phyloP scores from a whole-genome alignment of 2,888 invertebrate genomes.

The Conomelus anceps region DNA sequence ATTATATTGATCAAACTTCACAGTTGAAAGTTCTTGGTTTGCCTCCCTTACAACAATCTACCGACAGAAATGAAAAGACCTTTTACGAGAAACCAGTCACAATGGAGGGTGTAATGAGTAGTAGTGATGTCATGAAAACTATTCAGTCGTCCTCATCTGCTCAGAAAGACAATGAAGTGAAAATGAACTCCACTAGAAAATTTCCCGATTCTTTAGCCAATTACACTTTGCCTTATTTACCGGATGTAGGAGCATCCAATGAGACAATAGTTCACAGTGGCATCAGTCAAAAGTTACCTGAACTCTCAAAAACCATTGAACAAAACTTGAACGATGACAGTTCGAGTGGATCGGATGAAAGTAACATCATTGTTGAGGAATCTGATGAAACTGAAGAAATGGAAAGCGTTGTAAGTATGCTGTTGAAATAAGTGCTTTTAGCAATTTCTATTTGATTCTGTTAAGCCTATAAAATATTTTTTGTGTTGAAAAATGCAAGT shows the following conservation, averaged over 20 bases:
- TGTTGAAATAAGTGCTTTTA: neutral
- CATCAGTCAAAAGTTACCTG: conserved; percentile 2
- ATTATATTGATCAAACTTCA: neutral
- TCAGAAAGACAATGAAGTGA: neutral
- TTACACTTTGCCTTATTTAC: neutral
- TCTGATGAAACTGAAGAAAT: conserved; percentile 28
- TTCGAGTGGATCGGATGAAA: conserved; percentile 27
- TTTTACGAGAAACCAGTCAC: neutral
- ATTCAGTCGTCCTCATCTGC: neutral
- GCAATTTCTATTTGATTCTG: no score
- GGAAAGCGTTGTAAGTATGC: conserved; percentile 28
- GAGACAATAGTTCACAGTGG: neutral
- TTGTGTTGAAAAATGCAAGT: no score
- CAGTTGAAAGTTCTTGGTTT: neutral
- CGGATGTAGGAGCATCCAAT: neutral
- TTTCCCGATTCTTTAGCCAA: neutral
- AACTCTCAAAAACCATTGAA: neutral
- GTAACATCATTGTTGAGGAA: conserved; percentile 32
- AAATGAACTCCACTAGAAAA: neutral
- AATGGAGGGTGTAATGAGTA: neutral
- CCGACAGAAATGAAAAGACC: neutral
- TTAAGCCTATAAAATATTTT: no score
- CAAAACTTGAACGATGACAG: conserved; percentile 1
- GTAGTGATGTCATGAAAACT: neutral
- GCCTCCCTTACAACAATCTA: neutral